These are phyloP conservation scores for Masticophis lateralis DNA, from an alignment of 2,797 vertebrate genomes.

Conservation along the genomic window DNA sequence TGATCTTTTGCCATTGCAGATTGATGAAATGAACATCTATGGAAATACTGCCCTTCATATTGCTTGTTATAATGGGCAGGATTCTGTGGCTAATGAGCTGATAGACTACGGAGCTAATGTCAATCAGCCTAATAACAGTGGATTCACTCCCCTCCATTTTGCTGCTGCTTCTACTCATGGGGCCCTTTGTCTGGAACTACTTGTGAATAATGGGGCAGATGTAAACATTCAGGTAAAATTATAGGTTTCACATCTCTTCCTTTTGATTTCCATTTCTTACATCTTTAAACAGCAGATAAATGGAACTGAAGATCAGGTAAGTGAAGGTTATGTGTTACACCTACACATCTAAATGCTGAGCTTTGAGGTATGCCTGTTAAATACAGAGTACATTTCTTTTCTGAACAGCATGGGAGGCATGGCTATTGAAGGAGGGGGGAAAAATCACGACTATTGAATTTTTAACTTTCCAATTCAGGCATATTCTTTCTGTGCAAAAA, in stretches of 20 bases:
- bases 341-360: not conserved
- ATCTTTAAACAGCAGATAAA: constrained; percentile 22
- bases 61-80: constrained; percentile 94
- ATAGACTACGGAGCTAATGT: constrained; percentile 95
- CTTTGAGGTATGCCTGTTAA: not conserved
- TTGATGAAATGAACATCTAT: constrained; percentile 91
- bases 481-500: not conserved
- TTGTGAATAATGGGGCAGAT: constrained; percentile 93
- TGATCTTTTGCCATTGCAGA: constrained; percentile 71
- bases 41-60: constrained; percentile 95
- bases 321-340: not conserved
- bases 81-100: constrained; percentile 90
- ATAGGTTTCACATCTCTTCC: constrained; percentile 5
- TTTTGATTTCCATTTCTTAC: constrained; percentile 19
- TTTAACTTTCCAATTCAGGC: not conserved
- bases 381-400: too few relatives aligned
- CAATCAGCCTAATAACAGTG: constrained; percentile 92
- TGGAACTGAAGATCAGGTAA: not conserved
- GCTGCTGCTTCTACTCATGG: constrained; percentile 93
- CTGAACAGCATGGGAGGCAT: not conserved
- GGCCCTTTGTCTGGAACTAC: constrained; percentile 89
- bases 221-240: constrained; percentile 89
- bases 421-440: not conserved
- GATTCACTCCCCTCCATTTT: constrained; percentile 96
- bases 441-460: not conserved